Evolutionary conservation across 2,888 invertebrate genomes (phyloP).

Genomic region (Argyresthia albistria): DNA sequence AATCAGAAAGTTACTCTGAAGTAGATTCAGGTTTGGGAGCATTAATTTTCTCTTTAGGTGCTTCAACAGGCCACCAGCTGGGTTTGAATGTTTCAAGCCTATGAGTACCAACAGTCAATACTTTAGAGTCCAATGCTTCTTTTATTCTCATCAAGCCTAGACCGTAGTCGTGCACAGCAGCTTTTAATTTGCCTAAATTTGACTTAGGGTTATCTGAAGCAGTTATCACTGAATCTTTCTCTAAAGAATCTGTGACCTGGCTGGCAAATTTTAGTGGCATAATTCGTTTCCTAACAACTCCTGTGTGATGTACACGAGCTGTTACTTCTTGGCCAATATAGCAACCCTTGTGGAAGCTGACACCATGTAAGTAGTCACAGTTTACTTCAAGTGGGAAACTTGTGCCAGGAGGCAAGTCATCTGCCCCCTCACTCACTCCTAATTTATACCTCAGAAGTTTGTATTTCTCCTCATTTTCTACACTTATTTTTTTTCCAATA

Average conservation of each 20-base stretch:
- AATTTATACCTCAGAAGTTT: slow-evolving; percentile 79
- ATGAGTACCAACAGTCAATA: slow-evolving; percentile 70
- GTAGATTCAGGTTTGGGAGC: neutral
- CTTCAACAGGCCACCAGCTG: slow-evolving; percentile 87
- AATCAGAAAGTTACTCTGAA: neutral
- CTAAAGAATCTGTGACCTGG: slow-evolving; percentile 29
- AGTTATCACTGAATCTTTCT: slow-evolving; percentile 36
- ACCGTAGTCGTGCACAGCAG: slow-evolving; percentile 71
- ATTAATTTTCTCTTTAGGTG: slow-evolving; percentile 70
- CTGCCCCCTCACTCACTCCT: slow-evolving; percentile 89
- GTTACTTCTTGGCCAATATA: slow-evolving; percentile 98
- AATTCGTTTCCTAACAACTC: slow-evolving; percentile 92
- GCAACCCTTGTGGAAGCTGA: slow-evolving; percentile 97
- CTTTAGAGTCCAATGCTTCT: slow-evolving; percentile 75
- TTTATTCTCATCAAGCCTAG: slow-evolving; percentile 82
- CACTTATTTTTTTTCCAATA: slow-evolving; percentile 25
- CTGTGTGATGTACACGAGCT: slow-evolving; percentile 95
- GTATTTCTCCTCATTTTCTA: slow-evolving; percentile 55
- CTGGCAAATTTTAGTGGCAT: slow-evolving; percentile 84
- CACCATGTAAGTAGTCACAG: slow-evolving; percentile 91
- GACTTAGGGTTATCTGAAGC: slow-evolving; percentile 29
- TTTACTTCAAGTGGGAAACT: slow-evolving; percentile 93
- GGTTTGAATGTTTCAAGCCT: slow-evolving; percentile 75
- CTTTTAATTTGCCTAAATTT: slow-evolving; percentile 79
- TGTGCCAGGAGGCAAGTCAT: slow-evolving; percentile 84